Conservation (phyloP, 2,888 invertebrate genomes). For the Julus scanicus region DNA sequence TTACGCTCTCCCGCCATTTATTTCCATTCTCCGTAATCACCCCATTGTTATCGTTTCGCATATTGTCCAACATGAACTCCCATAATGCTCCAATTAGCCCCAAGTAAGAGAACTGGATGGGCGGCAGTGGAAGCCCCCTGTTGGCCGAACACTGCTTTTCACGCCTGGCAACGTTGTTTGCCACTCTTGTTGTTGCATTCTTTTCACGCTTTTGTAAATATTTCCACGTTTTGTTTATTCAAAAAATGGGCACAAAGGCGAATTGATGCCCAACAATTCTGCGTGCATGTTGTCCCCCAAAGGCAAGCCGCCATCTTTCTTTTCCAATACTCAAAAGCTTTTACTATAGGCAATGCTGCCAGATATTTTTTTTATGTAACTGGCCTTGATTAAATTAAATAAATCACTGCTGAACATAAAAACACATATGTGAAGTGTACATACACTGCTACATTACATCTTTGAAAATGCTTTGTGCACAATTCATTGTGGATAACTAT, state of each 20-base stretch:
- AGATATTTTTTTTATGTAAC: too few species aligned
- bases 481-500: too few species aligned
- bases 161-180: not conserved
- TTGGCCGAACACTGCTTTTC: constrained; percentile 5
- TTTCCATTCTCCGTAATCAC: constrained; percentile 30
- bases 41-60: not conserved
- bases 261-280: not conserved
- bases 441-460: too few species aligned
- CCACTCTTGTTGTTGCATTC: constrained; percentile 15
- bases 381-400: too few species aligned
- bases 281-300: not conserved
- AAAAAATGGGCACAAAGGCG: constrained; percentile 11
- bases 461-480: too few species aligned
- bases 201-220: constrained; percentile 33
- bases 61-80: constrained; percentile 33
- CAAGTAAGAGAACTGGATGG: not conserved
- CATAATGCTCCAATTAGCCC: constrained; percentile 33
- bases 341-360: too few species aligned
- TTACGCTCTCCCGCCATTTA: not conserved
- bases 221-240: constrained; percentile 33
- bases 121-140: constrained; percentile 1
- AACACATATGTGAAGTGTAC: too few species aligned
- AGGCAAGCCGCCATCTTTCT: constrained; percentile 15
- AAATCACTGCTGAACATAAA: too few species aligned
- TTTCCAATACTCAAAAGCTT: too few species aligned